These are phyloP conservation scores for Acheta domesticus DNA, from an alignment of 2,888 invertebrate genomes.

Conservation along the genomic window DNA sequence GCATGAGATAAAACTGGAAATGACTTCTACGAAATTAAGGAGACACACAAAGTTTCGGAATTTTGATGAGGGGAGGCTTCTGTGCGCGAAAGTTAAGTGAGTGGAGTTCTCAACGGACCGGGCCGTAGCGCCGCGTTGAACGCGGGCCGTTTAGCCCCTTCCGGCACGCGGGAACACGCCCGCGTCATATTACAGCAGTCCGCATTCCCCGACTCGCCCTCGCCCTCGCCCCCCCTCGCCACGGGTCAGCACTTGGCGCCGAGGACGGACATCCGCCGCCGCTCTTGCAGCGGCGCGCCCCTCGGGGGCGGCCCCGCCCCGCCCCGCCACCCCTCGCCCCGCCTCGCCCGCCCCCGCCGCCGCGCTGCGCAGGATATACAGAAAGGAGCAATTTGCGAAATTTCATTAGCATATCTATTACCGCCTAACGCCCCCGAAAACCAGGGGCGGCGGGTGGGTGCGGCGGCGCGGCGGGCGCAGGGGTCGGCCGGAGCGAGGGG, in stretches of 20 bases:
- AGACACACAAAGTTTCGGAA: slow-evolving; percentile 18
- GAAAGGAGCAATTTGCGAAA: slow-evolving; percentile 41
- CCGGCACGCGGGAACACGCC: not conserved
- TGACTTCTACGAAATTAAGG: not conserved
- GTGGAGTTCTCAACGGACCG: too few species aligned
- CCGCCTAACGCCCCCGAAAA: slow-evolving; percentile 37
- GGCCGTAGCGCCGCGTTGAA: not conserved
- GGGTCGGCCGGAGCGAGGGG: slow-evolving; percentile 31
- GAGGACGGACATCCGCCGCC: not conserved
- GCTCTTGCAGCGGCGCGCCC: not conserved
- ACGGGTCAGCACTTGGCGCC: not conserved
- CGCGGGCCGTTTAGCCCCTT: not conserved
- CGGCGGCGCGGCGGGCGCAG: slow-evolving; percentile 30
- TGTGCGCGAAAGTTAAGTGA: too few species aligned
- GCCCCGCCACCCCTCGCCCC: too few species aligned
- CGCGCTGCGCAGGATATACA: slow-evolving; percentile 19
- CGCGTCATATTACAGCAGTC: not conserved
- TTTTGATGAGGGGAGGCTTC: not conserved
- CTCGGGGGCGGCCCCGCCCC: not conserved
- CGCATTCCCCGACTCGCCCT: not conserved
- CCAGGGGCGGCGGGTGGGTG: slow-evolving; percentile 36
- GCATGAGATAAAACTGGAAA: slow-evolving; percentile 6
- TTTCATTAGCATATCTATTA: slow-evolving; percentile 43
- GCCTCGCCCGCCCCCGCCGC: not conserved
- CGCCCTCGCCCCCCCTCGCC: not conserved